Conservation (phyloP, 2,797 vertebrate genomes). For the Sebastes oblongus region DNA sequence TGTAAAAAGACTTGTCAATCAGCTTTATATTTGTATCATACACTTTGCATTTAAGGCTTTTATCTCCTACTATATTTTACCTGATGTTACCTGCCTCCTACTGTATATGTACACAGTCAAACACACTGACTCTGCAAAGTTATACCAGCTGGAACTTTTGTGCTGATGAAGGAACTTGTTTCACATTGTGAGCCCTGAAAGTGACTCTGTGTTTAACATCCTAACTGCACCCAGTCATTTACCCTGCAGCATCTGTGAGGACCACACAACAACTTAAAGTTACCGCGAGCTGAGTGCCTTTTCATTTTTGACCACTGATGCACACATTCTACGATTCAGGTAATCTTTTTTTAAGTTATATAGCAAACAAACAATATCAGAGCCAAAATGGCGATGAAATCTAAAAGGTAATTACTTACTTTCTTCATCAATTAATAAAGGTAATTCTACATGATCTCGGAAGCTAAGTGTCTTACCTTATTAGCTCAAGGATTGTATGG, state of each 20-base stretch:
- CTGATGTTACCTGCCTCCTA: constrained; percentile 3
- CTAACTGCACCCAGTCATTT: constrained; percentile 38
- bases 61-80: not conserved
- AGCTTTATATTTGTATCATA: not conserved
- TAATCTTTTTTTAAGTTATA: not conserved
- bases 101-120: not conserved
- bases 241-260: constrained; percentile 18
- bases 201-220: constrained; percentile 67
- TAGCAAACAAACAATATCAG: not conserved
- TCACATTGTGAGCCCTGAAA: constrained; percentile 65
- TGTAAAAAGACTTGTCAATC: not conserved
- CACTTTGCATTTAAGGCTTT: not conserved
- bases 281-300: not conserved
- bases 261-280: not conserved
- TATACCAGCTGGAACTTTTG: constrained; percentile 37
- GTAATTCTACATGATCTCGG: not conserved
- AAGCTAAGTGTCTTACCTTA: not conserved
- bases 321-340: not conserved
- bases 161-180: constrained; percentile 65
- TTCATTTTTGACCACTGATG: constrained; percentile 12
- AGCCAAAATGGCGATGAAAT: not conserved
- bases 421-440: not conserved
- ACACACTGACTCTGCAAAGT: constrained; percentile 33
- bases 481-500: not conserved
- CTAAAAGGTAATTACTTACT: not conserved